Conservation (phyloP, 35 echinoderm and acorn worm genomes). For the Ophioderma brevispina region DNA sequence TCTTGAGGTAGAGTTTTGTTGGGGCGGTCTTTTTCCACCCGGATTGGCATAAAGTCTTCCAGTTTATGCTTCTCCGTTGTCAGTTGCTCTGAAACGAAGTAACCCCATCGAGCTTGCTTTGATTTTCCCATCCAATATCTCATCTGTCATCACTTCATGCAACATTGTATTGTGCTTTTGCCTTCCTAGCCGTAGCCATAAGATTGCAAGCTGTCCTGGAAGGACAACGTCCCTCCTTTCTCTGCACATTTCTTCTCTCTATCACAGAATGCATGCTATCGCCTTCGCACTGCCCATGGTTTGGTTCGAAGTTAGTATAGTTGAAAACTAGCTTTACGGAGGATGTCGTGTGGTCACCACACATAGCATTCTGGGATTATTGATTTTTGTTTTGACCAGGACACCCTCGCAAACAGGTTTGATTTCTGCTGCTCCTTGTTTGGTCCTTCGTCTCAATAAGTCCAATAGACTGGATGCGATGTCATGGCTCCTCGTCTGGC, state of each 20-base stretch:
- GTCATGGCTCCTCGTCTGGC: neutral
- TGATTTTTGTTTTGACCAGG: neutral
- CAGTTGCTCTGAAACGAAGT: neutral
- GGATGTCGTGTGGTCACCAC: neutral
- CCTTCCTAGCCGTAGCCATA: too few relatives aligned
- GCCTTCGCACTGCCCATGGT: neutral
- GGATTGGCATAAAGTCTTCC: neutral
- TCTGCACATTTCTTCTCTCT: neutral
- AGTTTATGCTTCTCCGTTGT: neutral
- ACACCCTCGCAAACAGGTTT: neutral
- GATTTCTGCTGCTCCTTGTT: neutral
- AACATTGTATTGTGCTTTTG: too few relatives aligned
- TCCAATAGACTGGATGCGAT: neutral
- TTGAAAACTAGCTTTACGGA: neutral
- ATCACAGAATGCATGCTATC: neutral
- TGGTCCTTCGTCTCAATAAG: too few relatives aligned
- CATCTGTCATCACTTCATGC: too few relatives aligned
- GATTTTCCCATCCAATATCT: neutral
- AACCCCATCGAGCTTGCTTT: neutral
- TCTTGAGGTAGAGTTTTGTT: neutral
- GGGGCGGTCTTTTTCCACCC: neutral
- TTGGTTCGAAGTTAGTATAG: neutral
- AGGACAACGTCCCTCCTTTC: too few relatives aligned
- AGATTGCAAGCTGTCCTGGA: too few relatives aligned
- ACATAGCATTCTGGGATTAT: neutral